Evolutionary conservation across 2,113 vertebrate genomes (phyloP), one percentile per base, ranked within the genome.

Genomic region (Nerophis ophidion): DNA sequence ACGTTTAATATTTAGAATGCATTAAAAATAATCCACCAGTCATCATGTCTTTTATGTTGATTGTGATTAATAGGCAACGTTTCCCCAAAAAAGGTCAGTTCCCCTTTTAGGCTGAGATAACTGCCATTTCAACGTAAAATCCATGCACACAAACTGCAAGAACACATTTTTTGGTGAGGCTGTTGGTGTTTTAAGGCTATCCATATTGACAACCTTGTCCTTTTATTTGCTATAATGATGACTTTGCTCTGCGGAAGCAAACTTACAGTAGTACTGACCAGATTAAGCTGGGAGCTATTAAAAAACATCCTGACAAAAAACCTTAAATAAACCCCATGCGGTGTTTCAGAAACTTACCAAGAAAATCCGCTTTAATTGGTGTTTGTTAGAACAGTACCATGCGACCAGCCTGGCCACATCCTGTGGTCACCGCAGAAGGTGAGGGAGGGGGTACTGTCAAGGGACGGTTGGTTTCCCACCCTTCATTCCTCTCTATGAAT

Each of bases 401-500:
- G n/a, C 38, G 19, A 17, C 11, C 59, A 66, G 63, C 42, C 66
- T 56, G 11, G 46, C 53, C 48, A 42, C 45, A 60, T 68, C 50
- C 73, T 61, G 58, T 71, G 58, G 74, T 64, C 54, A 52, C 59
- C 55, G 57, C 4, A 38, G 53, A 68, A 75, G 71, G 61, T 68
- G 60, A 71, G 40, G 57, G 66, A 4, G 26, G 10, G 68, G 72
- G 58, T 58, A 61, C 69, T 76, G 64, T 10, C n/a, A 68, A 57
- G 56, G 19, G 49, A 75, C 26, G 26, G 3, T 26, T 59, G 61
- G 60, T 66, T 85, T 50, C 83, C 84, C 75, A 57, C 33, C 71
- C 70, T 71, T 63, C 70, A 76, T 74, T 75, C 56, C 16, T n/a
- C 19, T 75, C 74, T 75, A 77, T 80, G 81, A 85, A 80, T 77